Percentiles rank a stretch among this genome's conserved stretches.
These are phyloP conservation scores for Turdus rufiventris DNA, from an alignment of 2,113 vertebrate genomes.

Conservation along the genomic window DNA sequence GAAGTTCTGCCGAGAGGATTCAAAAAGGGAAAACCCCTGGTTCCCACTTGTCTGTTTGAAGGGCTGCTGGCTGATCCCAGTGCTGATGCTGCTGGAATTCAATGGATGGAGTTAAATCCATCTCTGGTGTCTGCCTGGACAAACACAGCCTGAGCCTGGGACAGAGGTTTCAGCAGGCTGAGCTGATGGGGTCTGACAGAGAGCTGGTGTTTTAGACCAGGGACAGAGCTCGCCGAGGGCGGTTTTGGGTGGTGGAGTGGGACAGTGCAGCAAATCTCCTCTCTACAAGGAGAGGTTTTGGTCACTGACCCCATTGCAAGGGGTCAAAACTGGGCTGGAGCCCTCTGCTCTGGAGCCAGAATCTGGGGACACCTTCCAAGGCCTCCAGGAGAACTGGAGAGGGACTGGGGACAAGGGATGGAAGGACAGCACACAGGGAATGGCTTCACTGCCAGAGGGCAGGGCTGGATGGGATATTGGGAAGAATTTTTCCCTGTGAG, in stretches of 20 bases:
- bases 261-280: not conserved
- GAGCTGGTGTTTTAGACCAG: not conserved
- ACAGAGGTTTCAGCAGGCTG: not conserved
- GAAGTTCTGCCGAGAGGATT: not conserved
- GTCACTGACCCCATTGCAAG: accelerated
- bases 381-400: not conserved
- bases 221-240: not conserved
- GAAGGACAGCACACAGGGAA: not conserved
- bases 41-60: not conserved
- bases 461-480: accelerated
- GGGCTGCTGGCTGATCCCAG: not conserved
- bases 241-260: not conserved
- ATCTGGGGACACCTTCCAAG: too few species aligned
- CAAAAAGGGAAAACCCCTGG: not conserved
- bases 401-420: not conserved
- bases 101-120: not conserved
- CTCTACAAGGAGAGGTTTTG: not conserved
- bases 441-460: not conserved
- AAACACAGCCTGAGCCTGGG: not conserved
- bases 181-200: not conserved
- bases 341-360: not conserved
- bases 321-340: not conserved
- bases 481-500: not conserved
- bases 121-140: not conserved
- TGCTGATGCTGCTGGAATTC: not conserved